phyloP scores from a whole-genome alignment of 2,113 vertebrate genomes.

The Atherinomorus stipes region DNA sequence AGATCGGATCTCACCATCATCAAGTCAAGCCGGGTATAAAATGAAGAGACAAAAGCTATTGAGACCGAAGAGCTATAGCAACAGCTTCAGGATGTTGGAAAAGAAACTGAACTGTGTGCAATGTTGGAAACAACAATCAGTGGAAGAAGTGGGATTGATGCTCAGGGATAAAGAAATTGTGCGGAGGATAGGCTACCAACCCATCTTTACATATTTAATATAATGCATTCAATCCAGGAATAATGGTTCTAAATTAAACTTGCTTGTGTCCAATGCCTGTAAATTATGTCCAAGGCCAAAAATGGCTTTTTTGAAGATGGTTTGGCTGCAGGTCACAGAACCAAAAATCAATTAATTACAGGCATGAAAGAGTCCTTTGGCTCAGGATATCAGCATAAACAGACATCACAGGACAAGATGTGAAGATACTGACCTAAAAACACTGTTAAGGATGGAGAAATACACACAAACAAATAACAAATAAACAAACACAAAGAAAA shows the following conservation, averaged over 20 bases:
- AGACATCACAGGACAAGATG: conserved; percentile 13
- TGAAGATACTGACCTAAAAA: conserved; percentile 16
- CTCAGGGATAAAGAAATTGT: not conserved
- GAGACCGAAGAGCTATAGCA: not conserved
- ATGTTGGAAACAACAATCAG: not conserved
- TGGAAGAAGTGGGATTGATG: not conserved
- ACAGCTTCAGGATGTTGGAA: not conserved
- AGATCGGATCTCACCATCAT: conserved; percentile 16
- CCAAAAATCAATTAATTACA: conserved; percentile 46
- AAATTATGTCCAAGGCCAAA: conserved; percentile 6
- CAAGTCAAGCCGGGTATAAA: conserved; percentile 16
- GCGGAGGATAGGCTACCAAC: not conserved
- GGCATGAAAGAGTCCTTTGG: conserved; percentile 31
- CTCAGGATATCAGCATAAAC: not conserved
- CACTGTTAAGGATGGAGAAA: conserved; percentile 9
- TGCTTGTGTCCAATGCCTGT: conserved; percentile 9
- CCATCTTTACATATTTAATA: conserved; percentile 20
- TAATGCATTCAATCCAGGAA: conserved; percentile 40
- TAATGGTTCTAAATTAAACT: conserved; percentile 25
- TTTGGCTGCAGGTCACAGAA: conserved; percentile 37
- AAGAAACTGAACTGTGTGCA: too few relatives aligned
- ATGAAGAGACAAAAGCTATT: not conserved
- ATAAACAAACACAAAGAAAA: not conserved
- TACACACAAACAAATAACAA: conserved; percentile 8
- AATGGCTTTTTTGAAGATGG: conserved; percentile 9